These are phyloP conservation scores for Chrysolina haemoptera DNA, from an alignment of 2,888 invertebrate genomes.

Conservation along the genomic window DNA sequence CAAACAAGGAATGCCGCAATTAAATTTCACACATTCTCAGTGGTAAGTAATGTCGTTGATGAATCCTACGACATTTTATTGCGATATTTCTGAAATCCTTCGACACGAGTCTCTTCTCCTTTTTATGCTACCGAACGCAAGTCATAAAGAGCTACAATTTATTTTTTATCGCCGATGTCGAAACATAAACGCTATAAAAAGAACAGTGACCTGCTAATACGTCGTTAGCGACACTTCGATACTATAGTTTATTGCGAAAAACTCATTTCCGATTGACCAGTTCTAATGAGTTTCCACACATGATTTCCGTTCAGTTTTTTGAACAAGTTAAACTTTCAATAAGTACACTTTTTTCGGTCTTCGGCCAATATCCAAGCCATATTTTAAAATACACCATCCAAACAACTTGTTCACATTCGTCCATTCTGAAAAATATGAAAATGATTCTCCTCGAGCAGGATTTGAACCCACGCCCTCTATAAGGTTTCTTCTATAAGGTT, in stretches of 20 bases:
- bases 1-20: background rate
- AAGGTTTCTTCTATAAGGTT: too few relatives aligned
- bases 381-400: too few relatives aligned
- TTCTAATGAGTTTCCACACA: background rate
- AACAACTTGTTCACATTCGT: too few relatives aligned
- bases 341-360: too few relatives aligned
- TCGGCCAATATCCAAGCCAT: too few relatives aligned
- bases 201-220: conserved; percentile 1
- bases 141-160: conserved; percentile 2
- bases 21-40: background rate
- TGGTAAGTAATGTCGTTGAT: background rate
- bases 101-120: background rate
- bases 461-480: too few relatives aligned
- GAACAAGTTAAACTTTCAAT: too few relatives aligned
- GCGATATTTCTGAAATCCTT: background rate
- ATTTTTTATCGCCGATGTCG: background rate
- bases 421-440: too few relatives aligned
- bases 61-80: background rate
- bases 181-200: conserved; percentile 1
- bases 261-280: background rate
- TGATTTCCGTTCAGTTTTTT: background rate
- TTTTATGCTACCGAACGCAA: conserved; percentile 7
- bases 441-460: too few relatives aligned
- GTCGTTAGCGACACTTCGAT: conserved; percentile 6
- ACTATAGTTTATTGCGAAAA: background rate